These are phyloP conservation scores for Drosophila macrospina DNA, from an alignment of 2,888 invertebrate genomes.

Conservation along the genomic window DNA sequence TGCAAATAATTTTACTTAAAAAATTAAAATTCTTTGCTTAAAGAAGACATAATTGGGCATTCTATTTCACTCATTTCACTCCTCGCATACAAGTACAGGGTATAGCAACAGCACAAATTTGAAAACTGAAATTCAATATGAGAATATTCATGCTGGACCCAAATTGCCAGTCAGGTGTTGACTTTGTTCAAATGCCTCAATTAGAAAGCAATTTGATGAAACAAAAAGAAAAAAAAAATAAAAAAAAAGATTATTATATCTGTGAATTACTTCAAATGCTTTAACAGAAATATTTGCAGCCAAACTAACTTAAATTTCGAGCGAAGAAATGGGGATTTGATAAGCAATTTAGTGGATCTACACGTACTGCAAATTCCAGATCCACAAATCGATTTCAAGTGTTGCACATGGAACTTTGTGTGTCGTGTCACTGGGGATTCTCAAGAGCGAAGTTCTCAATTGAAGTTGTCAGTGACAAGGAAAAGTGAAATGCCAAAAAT, in stretches of 20 bases:
- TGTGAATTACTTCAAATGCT: neutral
- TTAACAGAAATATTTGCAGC: neutral
- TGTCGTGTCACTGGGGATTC: slow-evolving; percentile 53
- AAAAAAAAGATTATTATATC: neutral
- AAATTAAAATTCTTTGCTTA: too few species aligned
- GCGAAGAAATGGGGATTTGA: neutral
- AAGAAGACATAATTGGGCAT: too few species aligned
- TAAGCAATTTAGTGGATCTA: slow-evolving; percentile 1
- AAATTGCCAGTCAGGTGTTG: neutral
- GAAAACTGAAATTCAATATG: neutral
- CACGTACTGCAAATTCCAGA: slow-evolving; percentile 11
- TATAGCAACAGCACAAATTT: neutral
- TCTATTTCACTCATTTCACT: neutral
- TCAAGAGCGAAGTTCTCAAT: slow-evolving; percentile 45
- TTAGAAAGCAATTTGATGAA: neutral
- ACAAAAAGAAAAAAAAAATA: neutral
- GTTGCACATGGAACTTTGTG: slow-evolving; percentile 10
- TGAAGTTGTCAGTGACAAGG: slow-evolving; percentile 51
- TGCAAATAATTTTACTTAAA: neutral
- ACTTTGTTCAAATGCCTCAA: neutral
- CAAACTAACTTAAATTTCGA: neutral
- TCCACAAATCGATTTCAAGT: slow-evolving; percentile 41
- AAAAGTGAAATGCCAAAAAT: slow-evolving; percentile 42
- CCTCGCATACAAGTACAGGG: neutral
- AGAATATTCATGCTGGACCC: slow-evolving; percentile 1